Base-by-base conservation (phyloP, 2,888 invertebrate genomes). In the Apocheima hispidaria region DNA sequence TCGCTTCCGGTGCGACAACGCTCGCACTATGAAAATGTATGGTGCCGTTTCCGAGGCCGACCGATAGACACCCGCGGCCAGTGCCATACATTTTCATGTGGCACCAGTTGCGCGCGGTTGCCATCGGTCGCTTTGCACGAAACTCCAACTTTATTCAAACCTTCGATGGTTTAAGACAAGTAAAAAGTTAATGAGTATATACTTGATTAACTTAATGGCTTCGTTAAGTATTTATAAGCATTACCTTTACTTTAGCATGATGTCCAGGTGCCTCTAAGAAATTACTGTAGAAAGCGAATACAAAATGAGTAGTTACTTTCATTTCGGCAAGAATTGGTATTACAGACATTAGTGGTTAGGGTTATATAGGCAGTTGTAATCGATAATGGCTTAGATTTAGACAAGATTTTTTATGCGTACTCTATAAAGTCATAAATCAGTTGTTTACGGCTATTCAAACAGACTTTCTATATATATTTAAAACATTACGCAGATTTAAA, bases 271-370 rank as follows among this genome's bases (percentile, higher is more conserved):
- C 43, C 14, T 30, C 30, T 16, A 66, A 65, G 53, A 75, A 74
- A 69, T 71, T 65, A 70, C 69, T 63, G 73, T 73, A 71, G 75
- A 79, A 79, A 81, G 77, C 71, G 72, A 71, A 73, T 73, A 68
- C 69, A 70, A 73, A n/a, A 76, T 66, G 58, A 63, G 59, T 7
- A 23, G 9, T 28, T 57, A 69, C 78, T 81, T 81, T 81, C 79
- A 70, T 69, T 69, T 64, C 36, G 12, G 48, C 33, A 58, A 58
- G 60, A 60, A 56, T 46, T 65, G 65, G 66, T 70, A 67, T 58
- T 60, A 23, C 50, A 56, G 48, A 33, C 40, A 52, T 58, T 46
- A 28, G 54, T 23, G 21, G 41, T 54, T 36, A 44, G 21, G 26
- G 26, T 36, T 49, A 44, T 44, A 38, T 30, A 28, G 23, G 20